These are phyloP conservation scores for Pteropus alecto DNA, from an alignment of 2,113 vertebrate species.

Conservation along the genomic window DNA sequence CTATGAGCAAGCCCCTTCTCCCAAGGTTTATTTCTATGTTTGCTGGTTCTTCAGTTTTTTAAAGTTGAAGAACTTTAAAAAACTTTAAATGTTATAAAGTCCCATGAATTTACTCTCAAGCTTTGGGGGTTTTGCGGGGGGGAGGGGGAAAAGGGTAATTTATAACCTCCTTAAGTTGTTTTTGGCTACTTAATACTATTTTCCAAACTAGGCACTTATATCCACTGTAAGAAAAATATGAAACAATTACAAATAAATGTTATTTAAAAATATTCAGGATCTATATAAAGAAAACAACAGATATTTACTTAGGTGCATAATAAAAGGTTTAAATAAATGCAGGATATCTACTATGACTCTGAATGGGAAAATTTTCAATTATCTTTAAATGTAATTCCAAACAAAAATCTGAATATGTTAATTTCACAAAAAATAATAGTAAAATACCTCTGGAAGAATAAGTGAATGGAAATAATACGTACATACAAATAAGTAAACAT, in stretches of 20 bases:
- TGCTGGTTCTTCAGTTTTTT: not conserved
- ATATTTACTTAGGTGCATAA: not conserved
- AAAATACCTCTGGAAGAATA: not conserved
- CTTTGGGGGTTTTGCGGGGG: not conserved
- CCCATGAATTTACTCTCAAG: not conserved
- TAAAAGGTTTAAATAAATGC: not conserved
- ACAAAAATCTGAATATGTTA: not conserved
- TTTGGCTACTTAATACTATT: not conserved
- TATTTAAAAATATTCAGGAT: not conserved
- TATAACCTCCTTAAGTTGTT: not conserved
- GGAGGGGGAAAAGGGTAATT: not conserved
- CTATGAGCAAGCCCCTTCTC: not conserved
- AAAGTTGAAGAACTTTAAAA: not conserved
- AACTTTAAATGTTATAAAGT: not conserved
- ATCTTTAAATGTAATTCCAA: not conserved
- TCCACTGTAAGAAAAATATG: not conserved
- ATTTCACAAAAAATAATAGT: not conserved
- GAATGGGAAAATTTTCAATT: not conserved
- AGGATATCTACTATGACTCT: not conserved
- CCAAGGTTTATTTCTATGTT: not conserved
- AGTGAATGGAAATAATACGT: not conserved
- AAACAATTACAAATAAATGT: not conserved
- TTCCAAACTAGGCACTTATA: not conserved
- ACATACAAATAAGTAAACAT: not conserved
- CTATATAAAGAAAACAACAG: not conserved